Base-by-base conservation (phyloP, 1,140 invertebrate species). In the Dolichoris vasculosae region DNA sequence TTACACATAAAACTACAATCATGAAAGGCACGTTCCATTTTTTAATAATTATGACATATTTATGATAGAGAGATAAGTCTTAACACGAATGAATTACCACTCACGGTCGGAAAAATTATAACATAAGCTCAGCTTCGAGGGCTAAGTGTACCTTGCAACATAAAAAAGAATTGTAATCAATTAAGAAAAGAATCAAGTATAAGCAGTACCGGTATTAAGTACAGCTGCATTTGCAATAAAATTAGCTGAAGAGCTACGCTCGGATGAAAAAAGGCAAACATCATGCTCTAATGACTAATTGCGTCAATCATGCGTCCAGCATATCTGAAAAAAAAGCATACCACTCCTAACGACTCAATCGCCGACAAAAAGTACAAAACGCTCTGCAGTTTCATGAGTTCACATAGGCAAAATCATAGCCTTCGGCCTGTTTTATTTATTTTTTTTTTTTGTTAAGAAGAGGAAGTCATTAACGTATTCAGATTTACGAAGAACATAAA, bases 381-480 rank as follows among this genome's bases (percentile, higher is more conserved):
- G 7, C 17, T 26, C 15, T 23, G 1, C 3, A 43, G 67, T 73
- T 55, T 38, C 35, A n/a, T 23, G 43, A n/a, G 7, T n/a, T 35
- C 46, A 15, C 46, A 26, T 13, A 38, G 35, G 9, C 32, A 69
- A 67, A 67, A 6, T 15, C 38, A 13, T 43, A n/a, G 46, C 38
- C 48, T 59, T 82, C 32, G 20, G 23, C 26, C 81, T 2, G 20
- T 48, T 23, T 1, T 76, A 79, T 83, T 90, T 87, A 78, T 55
- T 90, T 90, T 88, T 89, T 89, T 89, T 89, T 87, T 88, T 83
- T 64, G 86, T 89, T 88, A 88, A 90, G 88, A 87, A 84, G 89
- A 91, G 90, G 90, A 90, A 90, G 90, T 90, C 90, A 90, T 91
- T 91, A 90, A 88, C 67, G 85, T 87, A 89, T 90, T 90, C 88